Evolutionary conservation across 2,888 invertebrate species (phyloP).

Genomic region (Caenorhabditis sp.): DNA sequence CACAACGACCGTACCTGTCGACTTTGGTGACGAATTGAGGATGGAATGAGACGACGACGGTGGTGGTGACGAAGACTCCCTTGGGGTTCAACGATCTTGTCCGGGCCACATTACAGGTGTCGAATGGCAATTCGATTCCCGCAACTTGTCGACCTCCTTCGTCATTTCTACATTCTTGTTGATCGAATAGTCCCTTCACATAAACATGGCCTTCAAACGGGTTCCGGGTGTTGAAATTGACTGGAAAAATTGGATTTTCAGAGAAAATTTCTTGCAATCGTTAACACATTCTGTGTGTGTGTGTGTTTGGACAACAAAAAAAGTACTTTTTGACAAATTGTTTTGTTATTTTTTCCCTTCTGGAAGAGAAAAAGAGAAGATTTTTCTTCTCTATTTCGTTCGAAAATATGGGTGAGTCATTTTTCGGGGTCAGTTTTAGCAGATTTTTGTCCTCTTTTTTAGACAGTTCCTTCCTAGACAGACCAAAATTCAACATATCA

Average conservation of each 20-base stretch:
- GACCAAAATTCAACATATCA: too few relatives aligned
- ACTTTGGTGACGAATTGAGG: conserved; percentile 70
- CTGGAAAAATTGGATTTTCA: conserved; percentile 11
- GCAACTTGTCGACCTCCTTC: conserved; percentile 59
- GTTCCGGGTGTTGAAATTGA: conserved; percentile 61
- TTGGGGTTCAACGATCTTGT: conserved; percentile 70
- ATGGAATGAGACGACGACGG: conserved; percentile 71
- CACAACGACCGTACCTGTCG: conserved; percentile 46
- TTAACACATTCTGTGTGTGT: too few relatives aligned
- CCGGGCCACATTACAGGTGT: conserved; percentile 62
- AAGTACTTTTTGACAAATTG: conserved; percentile 2
- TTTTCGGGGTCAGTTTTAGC: too few relatives aligned
- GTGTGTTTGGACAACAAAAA: too few relatives aligned
- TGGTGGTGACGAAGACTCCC: conserved; percentile 70
- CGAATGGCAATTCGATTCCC: conserved; percentile 70
- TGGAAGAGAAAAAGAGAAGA: background rate
- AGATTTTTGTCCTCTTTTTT: too few relatives aligned
- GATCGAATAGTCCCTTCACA: conserved; percentile 60
- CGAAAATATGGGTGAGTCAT: too few relatives aligned
- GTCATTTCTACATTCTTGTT: conserved; percentile 51
- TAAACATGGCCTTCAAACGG: conserved; percentile 62
- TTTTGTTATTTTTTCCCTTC: conserved; percentile 1
- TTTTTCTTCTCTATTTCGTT: background rate
- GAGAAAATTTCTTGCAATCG: too few relatives aligned
- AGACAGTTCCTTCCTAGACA: too few relatives aligned